phyloP scores from a whole-genome alignment of 2,113 vertebrate genomes.

The Gracilinanus agilis region DNA sequence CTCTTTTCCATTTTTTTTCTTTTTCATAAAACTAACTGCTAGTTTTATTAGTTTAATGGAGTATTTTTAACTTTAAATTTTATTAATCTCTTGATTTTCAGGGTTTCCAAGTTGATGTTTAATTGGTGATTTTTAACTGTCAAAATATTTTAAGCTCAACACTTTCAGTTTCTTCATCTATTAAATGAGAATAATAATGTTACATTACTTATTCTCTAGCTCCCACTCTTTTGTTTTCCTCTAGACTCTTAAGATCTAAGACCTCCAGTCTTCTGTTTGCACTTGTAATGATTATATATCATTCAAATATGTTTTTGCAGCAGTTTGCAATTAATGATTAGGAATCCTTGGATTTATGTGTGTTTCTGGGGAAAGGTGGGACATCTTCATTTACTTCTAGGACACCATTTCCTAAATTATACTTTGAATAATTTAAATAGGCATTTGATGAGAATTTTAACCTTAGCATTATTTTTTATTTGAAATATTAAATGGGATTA shows the following conservation, averaged over 20 bases:
- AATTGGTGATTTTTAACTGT: no score
- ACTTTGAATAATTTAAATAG: neutral
- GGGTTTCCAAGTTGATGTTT: no score
- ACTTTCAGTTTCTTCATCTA: neutral
- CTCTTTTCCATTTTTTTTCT: no score
- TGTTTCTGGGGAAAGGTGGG: neutral
- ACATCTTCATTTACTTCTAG: neutral
- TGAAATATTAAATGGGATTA: neutral
- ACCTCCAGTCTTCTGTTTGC: neutral
- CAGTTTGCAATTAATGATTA: neutral
- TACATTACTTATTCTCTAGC: neutral
- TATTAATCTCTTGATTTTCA: no score
- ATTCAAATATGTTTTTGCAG: neutral
- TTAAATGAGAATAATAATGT: neutral
- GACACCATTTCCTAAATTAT: neutral
- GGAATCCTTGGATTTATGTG: neutral
- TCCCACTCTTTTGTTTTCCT: neutral
- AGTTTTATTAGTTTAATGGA: no score
- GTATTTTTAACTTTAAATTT: no score
- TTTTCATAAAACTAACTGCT: no score
- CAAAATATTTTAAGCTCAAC: no score
- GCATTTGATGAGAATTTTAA: neutral
- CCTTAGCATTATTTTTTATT: neutral
- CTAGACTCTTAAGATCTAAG: neutral
- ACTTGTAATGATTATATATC: neutral